phyloP scores from a whole-genome alignment of 1,140 invertebrate genomes.

The Varroa destructor region DNA sequence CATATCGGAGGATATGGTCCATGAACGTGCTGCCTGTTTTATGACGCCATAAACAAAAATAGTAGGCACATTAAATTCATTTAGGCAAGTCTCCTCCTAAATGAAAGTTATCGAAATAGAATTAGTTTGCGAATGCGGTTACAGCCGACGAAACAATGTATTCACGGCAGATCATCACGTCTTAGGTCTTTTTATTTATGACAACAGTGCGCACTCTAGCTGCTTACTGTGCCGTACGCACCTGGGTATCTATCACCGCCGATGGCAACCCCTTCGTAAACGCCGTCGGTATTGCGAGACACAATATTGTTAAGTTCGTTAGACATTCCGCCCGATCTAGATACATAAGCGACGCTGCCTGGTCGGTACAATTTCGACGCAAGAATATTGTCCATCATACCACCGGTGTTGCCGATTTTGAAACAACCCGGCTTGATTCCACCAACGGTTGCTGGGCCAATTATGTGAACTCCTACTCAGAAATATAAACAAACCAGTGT shows the following conservation, averaged over 20 bases:
- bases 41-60: neutral
- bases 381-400: slow-evolving; percentile 98
- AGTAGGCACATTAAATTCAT: neutral
- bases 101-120: neutral
- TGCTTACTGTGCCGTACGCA: neutral
- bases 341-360: slow-evolving; percentile 89
- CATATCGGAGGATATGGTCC: slow-evolving; percentile 82
- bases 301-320: slow-evolving; percentile 99
- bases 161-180: too few relatives aligned
- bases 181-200: too few relatives aligned
- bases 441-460: slow-evolving; percentile 88
- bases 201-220: too few relatives aligned
- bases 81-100: too few relatives aligned
- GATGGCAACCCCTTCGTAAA: slow-evolving; percentile 94
- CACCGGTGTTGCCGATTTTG: slow-evolving; percentile 98
- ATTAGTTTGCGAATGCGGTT: neutral
- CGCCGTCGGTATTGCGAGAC: slow-evolving; percentile 89
- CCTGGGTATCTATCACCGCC: slow-evolving; percentile 70
- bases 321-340: slow-evolving; percentile 95
- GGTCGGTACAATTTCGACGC: slow-evolving; percentile 91
- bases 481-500: too few relatives aligned
- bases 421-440: slow-evolving; percentile 98
- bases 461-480: slow-evolving; percentile 54
- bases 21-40: slow-evolving; percentile 98
- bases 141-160: too few relatives aligned